Evolutionary conservation across 2,888 invertebrate species (phyloP).

Genomic region (Eupithecia inturbata): DNA sequence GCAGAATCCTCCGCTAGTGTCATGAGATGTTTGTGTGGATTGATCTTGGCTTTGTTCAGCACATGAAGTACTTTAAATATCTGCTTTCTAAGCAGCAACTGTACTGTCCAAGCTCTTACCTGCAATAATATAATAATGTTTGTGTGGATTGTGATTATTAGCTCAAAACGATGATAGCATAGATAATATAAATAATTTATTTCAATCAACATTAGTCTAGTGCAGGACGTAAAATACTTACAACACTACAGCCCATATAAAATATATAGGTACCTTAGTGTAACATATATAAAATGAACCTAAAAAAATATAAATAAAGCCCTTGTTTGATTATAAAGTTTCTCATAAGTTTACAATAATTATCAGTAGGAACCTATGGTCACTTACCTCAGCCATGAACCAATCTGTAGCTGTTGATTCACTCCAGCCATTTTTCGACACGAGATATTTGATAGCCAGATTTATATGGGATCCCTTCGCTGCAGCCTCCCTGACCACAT

Average conservation of each 20-base stretch:
- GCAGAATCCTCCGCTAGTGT: conserved; percentile 84
- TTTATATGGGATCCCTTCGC: conserved; percentile 86
- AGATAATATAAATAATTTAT: too few relatives aligned
- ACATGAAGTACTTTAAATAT: conserved; percentile 87
- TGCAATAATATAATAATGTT: too few relatives aligned
- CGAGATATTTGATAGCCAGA: conserved; percentile 84
- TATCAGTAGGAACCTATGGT: too few relatives aligned
- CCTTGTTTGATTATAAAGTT: not conserved
- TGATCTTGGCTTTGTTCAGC: conserved; percentile 85
- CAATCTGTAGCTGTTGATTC: conserved; percentile 80
- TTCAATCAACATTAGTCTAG: too few relatives aligned
- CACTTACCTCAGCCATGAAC: conserved; percentile 83
- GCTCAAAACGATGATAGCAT: not conserved
- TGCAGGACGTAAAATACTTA: too few relatives aligned
- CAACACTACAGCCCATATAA: too few relatives aligned
- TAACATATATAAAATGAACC: too few relatives aligned
- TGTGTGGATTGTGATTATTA: not conserved
- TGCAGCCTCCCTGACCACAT: conserved; percentile 87
- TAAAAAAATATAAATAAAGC: too few relatives aligned
- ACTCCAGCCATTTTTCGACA: conserved; percentile 81
- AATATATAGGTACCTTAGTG: too few relatives aligned
- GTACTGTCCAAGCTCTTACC: conserved; percentile 86
- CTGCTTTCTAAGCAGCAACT: conserved; percentile 85
- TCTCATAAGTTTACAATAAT: conserved; percentile 13
- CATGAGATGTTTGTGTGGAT: conserved; percentile 83